These are phyloP conservation scores for Micromussa lordhowensis DNA, from an alignment of 92 coral and sea anemone genomes.

Conservation along the genomic window DNA sequence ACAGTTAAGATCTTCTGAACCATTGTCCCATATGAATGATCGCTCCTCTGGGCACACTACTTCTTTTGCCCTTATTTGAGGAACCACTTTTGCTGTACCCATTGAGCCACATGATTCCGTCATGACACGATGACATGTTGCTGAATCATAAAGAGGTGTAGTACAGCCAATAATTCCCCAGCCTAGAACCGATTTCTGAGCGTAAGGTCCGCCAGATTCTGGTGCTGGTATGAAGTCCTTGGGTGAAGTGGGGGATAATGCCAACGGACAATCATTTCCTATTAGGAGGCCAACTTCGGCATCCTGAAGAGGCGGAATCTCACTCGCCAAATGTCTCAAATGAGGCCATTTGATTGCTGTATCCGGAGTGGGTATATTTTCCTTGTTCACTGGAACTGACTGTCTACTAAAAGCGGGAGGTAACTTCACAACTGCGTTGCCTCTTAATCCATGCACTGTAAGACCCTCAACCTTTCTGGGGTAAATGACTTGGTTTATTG, in stretches of 20 bases:
- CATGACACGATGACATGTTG: no score
- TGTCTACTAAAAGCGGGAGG: slow-evolving; percentile 50
- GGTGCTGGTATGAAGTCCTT: slow-evolving; percentile 67
- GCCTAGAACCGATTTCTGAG: slow-evolving; percentile 58
- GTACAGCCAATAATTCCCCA: slow-evolving; percentile 72
- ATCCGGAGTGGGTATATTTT: slow-evolving; percentile 58
- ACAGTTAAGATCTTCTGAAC: no score
- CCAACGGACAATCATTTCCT: slow-evolving; percentile 61
- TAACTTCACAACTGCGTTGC: slow-evolving; percentile 32
- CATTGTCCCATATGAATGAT: no score
- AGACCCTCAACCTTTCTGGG: slow-evolving; percentile 48
- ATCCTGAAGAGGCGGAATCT: slow-evolving; percentile 43
- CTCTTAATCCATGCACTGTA: slow-evolving; percentile 27
- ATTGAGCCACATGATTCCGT: not conserved
- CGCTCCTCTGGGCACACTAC: no score
- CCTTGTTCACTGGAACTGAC: slow-evolving; percentile 42
- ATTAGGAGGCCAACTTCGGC: slow-evolving; percentile 61
- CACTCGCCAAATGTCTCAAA: slow-evolving; percentile 36
- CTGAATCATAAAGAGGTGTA: not conserved
- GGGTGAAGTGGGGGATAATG: slow-evolving; percentile 64
- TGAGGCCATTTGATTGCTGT: slow-evolving; percentile 61
- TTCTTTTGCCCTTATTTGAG: no score
- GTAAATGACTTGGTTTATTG: slow-evolving; percentile 30
- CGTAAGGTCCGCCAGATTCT: slow-evolving; percentile 58
- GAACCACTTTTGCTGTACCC: no score